Conservation (phyloP, 92 coral and sea anemone genomes). For the Chrysogorgia sp. region DNA sequence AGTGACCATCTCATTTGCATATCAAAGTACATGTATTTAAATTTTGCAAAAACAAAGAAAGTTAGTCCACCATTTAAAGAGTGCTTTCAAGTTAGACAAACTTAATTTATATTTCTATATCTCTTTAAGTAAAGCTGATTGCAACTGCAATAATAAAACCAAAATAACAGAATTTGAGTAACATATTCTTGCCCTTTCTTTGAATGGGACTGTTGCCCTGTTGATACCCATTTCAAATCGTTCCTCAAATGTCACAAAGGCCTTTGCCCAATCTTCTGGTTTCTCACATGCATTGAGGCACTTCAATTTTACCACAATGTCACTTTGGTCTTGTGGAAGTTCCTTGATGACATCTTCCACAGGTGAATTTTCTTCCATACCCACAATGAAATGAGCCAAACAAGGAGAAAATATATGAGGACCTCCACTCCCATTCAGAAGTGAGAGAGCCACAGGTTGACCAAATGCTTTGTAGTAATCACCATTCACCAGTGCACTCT, state of each 20-base stretch:
- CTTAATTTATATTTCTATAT: too few relatives aligned
- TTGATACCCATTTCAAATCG: conserved; percentile 62
- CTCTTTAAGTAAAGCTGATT: too few relatives aligned
- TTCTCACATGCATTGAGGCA: conserved; percentile 21
- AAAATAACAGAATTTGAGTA: too few relatives aligned
- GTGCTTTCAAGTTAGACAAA: too few relatives aligned
- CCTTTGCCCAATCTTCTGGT: conserved; percentile 36
- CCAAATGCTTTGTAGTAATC: conserved; percentile 57
- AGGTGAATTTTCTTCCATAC: conserved; percentile 15
- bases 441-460: conserved; percentile 57
- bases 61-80: too few relatives aligned
- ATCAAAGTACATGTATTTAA: too few relatives aligned
- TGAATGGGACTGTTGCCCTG: conserved; percentile 40
- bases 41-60: too few relatives aligned
- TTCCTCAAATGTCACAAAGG: conserved; percentile 41
- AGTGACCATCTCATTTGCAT: too few relatives aligned
- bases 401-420: conserved; percentile 57
- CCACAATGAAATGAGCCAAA: conserved; percentile 50
- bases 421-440: conserved; percentile 59
- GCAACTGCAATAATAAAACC: too few relatives aligned
- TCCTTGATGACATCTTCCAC: not conserved
- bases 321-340: conserved; percentile 32
- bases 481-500: conserved; percentile 46
- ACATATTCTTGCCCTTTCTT: too few relatives aligned
- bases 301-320: conserved; percentile 37